Evolutionary conservation across 2,797 vertebrate genomes (phyloP).

Genomic region (Threskiornis aethiopicus): DNA sequence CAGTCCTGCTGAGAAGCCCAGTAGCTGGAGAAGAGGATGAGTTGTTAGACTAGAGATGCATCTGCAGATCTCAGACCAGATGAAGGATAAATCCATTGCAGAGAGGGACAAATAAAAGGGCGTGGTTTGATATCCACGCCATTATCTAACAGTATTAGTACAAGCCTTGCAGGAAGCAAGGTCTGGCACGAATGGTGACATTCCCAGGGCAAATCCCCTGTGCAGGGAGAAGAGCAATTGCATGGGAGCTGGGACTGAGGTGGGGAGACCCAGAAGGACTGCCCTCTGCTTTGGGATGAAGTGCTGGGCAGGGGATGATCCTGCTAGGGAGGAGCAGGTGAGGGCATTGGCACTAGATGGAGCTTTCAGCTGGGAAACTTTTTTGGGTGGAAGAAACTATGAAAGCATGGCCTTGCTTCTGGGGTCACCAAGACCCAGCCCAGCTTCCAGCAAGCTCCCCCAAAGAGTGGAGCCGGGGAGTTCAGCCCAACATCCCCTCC

Average conservation of each 20-base stretch:
- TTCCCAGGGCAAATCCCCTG: background rate
- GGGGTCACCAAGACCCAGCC: background rate
- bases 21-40: background rate
- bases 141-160: background rate
- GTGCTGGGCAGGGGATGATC: accelerated
- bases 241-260: background rate
- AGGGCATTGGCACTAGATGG: background rate
- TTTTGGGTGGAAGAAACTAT: background rate
- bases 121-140: accelerated
- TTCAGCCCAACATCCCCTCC: background rate
- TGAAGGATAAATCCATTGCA: background rate
- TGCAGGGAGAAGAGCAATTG: background rate
- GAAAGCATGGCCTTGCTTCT: background rate
- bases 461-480: background rate
- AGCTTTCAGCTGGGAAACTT: background rate
- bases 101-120: background rate
- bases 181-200: background rate
- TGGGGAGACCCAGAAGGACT: background rate
- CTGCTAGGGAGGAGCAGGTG: background rate
- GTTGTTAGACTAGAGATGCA: accelerated
- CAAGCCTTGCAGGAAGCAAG: background rate
- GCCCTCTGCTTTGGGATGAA: background rate
- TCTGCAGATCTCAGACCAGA: background rate
- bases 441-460: background rate
- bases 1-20: background rate